Conservation (phyloP, 1,140 invertebrate species). For the Neodiprion virginianus region DNA sequence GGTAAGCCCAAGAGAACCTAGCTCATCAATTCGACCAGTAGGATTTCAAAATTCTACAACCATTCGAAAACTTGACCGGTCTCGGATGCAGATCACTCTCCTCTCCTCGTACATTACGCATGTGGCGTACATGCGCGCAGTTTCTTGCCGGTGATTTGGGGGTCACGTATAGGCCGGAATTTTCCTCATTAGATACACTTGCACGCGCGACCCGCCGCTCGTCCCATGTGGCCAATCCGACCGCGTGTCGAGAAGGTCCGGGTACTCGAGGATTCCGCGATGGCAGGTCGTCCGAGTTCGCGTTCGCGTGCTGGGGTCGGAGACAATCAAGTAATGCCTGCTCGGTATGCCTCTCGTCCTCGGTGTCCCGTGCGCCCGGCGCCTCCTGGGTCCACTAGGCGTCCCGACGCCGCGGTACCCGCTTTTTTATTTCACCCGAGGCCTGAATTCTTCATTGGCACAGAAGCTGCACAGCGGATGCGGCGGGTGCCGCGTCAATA, state of each 20-base stretch:
- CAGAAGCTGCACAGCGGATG: too few relatives aligned
- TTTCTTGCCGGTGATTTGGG: too few relatives aligned
- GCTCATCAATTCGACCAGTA: too few relatives aligned
- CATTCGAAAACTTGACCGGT: too few relatives aligned
- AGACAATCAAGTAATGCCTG: conserved; percentile 62
- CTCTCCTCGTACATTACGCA: too few relatives aligned
- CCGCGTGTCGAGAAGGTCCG: neutral
- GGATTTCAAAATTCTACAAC: too few relatives aligned
- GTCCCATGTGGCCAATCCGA: neutral
- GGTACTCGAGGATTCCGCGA: neutral
- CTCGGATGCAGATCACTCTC: too few relatives aligned
- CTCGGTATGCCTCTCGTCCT: conserved; percentile 53
- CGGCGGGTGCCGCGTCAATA: too few relatives aligned
- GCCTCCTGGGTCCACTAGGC: conserved; percentile 53
- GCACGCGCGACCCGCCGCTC: neutral
- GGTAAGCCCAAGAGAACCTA: too few relatives aligned
- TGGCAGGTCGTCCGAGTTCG: neutral
- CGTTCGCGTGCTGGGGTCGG: conserved; percentile 18
- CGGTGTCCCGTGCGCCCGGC: conserved; percentile 27
- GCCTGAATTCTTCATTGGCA: too few relatives aligned
- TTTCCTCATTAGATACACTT: neutral
- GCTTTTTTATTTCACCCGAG: too few relatives aligned
- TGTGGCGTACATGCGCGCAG: too few relatives aligned
- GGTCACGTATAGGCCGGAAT: neutral
- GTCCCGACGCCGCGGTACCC: neutral